Evolutionary conservation across 2,797 vertebrate genomes (phyloP), one percentile per base, ranked within the genome.

Genomic region (Euthynnus affinis): DNA sequence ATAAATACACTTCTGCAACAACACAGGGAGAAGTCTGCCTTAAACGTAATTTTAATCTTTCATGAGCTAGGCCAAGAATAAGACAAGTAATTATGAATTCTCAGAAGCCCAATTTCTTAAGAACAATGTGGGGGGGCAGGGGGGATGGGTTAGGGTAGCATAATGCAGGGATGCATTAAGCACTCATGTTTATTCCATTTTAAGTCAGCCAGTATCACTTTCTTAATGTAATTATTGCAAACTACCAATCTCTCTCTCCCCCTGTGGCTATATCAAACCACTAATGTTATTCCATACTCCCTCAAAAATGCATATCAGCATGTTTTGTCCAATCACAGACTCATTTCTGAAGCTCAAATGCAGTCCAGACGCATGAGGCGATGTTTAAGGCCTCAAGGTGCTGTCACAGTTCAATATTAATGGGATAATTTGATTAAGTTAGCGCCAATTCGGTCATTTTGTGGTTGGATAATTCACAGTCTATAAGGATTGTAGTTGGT

Each of bases 181-280:
- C 85, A 86, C 86, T 91, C 76, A 82, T 90, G 87, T 92, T 92
- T 92, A 91, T 93, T 92, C 87, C 81, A 88, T 91, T 89, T 86
- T 81, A 89, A 83, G 70, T 87, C 82, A 72, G 70, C 74, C 83
- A 85, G 71, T 80, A 88, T 81, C 83, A 81, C 81, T 84, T 82
- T 85, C 88, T 87, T 91, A 86, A 92, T 88, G 82, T 83, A 88
- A 91, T 93, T 90, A 91, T 87, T 85, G 80, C 82, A 92, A 88
- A 90, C 89, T 76, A 88, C 84, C 80, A 63, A 71, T 81, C 78
- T 55, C 52, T 55, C 52, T 58, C 74, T 53, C 51, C 57, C 22
- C 82, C 78, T 69, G 73, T 51, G 85, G 87, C 84, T 75, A 37
- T 40, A 90, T 82, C 88, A 80, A 91, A 89, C 81, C 88, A 77